Percentiles rank a stretch among this genome's conserved stretches.
Evolutionary conservation across 2,888 invertebrate species (phyloP).

Genomic region (Euzetes globulus): DNA sequence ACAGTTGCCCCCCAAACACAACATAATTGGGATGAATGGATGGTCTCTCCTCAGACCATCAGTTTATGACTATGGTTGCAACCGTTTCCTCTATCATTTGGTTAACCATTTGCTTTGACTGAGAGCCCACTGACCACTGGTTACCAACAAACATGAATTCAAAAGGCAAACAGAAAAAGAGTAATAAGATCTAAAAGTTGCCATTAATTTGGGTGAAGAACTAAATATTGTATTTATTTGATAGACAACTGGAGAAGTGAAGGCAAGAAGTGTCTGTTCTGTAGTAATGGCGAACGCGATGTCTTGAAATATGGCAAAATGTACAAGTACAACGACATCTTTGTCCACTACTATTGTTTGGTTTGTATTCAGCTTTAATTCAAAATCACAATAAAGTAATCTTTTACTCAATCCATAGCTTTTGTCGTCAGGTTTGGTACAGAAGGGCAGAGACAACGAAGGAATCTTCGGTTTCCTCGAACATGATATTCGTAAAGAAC

Average conservation of each 20-base stretch:
- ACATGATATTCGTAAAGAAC: conserved; percentile 61
- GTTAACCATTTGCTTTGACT: background rate
- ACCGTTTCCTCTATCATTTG: too few relatives aligned
- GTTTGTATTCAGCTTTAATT: background rate
- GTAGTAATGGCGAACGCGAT: background rate
- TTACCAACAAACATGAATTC: background rate
- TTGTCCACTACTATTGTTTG: conserved; percentile 34
- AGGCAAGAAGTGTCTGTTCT: background rate
- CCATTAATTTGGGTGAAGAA: too few relatives aligned
- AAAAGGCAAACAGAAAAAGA: background rate
- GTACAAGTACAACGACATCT: background rate
- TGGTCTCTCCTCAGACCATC: too few relatives aligned
- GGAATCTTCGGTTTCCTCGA: conserved; percentile 67
- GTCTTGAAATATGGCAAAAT: background rate
- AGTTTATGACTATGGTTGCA: too few relatives aligned
- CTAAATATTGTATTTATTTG: background rate
- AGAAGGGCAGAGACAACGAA: conserved; percentile 60
- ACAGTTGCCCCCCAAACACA: too few relatives aligned
- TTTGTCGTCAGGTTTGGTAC: conserved; percentile 61
- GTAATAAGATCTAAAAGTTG: background rate
- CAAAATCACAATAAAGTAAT: background rate
- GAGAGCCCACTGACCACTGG: background rate
- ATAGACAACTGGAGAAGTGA: background rate
- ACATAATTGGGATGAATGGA: too few relatives aligned
- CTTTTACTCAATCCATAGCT: conserved; percentile 50